A percentile compares a stretch with the other conserved stretches of the same genome.
Evolutionary conservation across 2,113 vertebrate species (phyloP).

Genomic region (Hepsetus odoe): DNA sequence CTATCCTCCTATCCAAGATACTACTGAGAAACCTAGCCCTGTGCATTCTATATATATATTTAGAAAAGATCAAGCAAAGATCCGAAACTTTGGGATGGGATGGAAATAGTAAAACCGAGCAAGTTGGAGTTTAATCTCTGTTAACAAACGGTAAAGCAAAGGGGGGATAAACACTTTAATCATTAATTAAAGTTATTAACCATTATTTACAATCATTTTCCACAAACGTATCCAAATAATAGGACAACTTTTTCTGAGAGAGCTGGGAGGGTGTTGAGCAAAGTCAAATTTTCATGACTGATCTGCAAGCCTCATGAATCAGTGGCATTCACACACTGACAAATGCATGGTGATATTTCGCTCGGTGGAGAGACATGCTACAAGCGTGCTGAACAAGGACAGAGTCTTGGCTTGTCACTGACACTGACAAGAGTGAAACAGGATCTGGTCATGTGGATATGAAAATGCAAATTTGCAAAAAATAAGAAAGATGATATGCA

Average conservation of each 20-base stretch:
- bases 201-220: neutral
- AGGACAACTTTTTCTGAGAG: neutral
- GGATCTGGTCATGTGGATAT: conserved; percentile 24
- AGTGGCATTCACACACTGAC: conserved; percentile 4
- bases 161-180: no score
- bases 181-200: no score
- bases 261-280: neutral
- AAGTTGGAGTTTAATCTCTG: no score
- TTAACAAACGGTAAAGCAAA: no score
- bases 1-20: no score
- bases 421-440: conserved; percentile 24
- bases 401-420: conserved; percentile 3
- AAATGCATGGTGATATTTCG: neutral
- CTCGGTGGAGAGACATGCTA: conserved; percentile 8
- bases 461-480: conserved; percentile 30
- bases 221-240: neutral
- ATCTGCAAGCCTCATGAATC: conserved; percentile 9
- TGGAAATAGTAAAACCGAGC: no score
- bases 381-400: neutral
- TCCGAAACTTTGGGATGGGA: no score
- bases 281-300: neutral
- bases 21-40: no score
- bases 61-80: no score
- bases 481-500: conserved; percentile 13
- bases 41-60: no score